These are phyloP conservation scores for Solenopsis invicta DNA, from an alignment of 1,140 invertebrate species.

Conservation along the genomic window DNA sequence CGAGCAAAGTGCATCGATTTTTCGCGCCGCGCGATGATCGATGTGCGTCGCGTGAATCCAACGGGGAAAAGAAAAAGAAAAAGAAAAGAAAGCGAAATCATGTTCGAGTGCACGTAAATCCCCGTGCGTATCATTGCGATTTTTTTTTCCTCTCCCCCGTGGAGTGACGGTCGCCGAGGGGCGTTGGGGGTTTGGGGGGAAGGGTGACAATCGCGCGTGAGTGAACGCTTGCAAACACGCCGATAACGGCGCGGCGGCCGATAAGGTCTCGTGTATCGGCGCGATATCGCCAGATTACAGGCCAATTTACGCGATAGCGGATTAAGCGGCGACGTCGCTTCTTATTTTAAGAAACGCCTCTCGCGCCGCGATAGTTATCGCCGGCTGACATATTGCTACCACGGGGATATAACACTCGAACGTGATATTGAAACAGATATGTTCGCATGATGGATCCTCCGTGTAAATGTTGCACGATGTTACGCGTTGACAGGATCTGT, in stretches of 20 bases:
- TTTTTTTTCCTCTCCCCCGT: neutral
- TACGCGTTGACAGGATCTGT: neutral
- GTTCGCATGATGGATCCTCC: neutral
- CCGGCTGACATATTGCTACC: constrained; percentile 5
- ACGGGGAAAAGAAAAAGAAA: neutral
- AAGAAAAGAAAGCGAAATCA: neutral
- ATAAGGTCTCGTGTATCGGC: neutral
- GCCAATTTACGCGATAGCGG: neutral
- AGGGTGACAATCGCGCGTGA: neutral
- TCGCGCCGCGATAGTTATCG: constrained; percentile 8
- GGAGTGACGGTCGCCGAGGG: neutral
- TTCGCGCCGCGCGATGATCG: constrained; percentile 17
- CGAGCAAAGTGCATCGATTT: neutral
- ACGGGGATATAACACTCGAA: neutral
- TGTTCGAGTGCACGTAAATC: neutral
- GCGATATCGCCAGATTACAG: constrained; percentile 1
- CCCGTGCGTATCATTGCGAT: neutral
- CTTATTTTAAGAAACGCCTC: neutral
- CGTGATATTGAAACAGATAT: neutral
- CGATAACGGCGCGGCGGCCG: constrained; percentile 12
- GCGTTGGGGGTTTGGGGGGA: neutral
- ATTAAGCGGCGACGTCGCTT: neutral
- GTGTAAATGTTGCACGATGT: constrained; percentile 28
- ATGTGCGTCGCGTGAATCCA: neutral
- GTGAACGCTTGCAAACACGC: constrained; percentile 16